Base-by-base conservation (phyloP, 92 coral and sea anemone species). In the Galaxea fascicularis region DNA sequence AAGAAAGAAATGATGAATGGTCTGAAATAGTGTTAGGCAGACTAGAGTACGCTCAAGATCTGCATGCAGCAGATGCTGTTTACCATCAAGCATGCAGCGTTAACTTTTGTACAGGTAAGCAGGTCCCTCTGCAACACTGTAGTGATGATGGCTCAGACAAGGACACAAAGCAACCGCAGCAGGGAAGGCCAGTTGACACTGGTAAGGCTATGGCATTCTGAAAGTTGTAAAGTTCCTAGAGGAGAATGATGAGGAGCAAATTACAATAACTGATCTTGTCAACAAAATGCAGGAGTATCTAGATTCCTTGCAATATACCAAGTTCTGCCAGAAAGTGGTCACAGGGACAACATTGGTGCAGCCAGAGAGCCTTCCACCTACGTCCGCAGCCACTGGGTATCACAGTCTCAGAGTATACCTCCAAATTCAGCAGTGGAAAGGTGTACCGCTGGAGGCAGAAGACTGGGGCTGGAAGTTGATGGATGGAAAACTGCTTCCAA, bases 401-500 rank as follows among this genome's bases (percentile, higher is more conserved):
- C n/a, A n/a, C n/a, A n/a, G n/a, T n/a, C n/a, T n/a, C n/a, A n/a
- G n/a, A 41, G 85, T 86, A 12, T 85, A 86, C 76, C 72, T 60
- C 31, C 85, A 88, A 35, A 82, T 76, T 13, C 91, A 82, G 84
- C 71, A 82, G 39, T 82, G 88, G 91, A 88, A 88, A 70, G 88
- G 84, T 3, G 31, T 26, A 30, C 16, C 12, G 63, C 87, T 87
- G 10, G 25, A 54, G 51, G 86, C 91, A 67, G 81, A 25, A 21
- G 90, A 86, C 46, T 81, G 85, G 93, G 91, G 91, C 18, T 86
- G 86, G 91, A 82, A 77, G 62, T 26, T 90, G 29, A 22, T 53
- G 16, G 82, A 72, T 87, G 89, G 89, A 45, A 65, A 83, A 45
- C 76, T 83, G 9, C 57, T 69, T 30, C 79, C 89, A 25, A 58